Conservation (phyloP, 2,113 vertebrate genomes). For the Neodontobutis hainanensis region DNA sequence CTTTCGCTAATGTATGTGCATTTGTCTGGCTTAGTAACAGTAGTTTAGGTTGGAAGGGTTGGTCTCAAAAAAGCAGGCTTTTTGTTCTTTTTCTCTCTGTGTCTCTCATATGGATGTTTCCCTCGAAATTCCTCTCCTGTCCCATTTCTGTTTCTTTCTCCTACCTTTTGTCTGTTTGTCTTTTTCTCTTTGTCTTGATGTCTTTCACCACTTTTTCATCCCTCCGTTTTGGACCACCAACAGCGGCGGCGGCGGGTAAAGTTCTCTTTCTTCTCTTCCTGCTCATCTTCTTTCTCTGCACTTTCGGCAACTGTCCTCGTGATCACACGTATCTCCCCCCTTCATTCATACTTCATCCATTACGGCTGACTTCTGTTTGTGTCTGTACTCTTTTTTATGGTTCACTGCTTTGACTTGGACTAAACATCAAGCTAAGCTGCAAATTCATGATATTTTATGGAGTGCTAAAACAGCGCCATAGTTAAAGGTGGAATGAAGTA, state of each 20-base stretch:
- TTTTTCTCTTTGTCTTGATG: slow-evolving; percentile 53
- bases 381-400: slow-evolving; percentile 49
- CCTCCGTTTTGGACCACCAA: slow-evolving; percentile 73
- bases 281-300: slow-evolving; percentile 50
- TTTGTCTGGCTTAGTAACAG: slow-evolving; percentile 7
- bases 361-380: slow-evolving; percentile 49
- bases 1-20: too few relatives aligned
- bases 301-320: slow-evolving; percentile 49
- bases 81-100: slow-evolving; percentile 61
- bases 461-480: neutral
- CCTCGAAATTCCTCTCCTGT: slow-evolving; percentile 53
- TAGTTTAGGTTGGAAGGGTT: slow-evolving; percentile 27
- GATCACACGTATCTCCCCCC: slow-evolving; percentile 49
- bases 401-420: slow-evolving; percentile 54
- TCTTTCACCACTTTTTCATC: slow-evolving; percentile 73
- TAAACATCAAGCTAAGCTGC: slow-evolving; percentile 27
- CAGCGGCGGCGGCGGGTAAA: slow-evolving; percentile 78
- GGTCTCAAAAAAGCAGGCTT: slow-evolving; percentile 56
- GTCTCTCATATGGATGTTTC: slow-evolving; percentile 74
- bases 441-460: slow-evolving; percentile 3
- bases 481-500: neutral
- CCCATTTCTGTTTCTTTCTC: slow-evolving; percentile 57
- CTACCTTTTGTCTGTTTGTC: slow-evolving; percentile 51
- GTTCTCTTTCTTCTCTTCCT: slow-evolving; percentile 63
- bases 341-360: slow-evolving; percentile 39